phyloP scores from a whole-genome alignment of 2,113 vertebrate species.

The Clarias macrocephalus region DNA sequence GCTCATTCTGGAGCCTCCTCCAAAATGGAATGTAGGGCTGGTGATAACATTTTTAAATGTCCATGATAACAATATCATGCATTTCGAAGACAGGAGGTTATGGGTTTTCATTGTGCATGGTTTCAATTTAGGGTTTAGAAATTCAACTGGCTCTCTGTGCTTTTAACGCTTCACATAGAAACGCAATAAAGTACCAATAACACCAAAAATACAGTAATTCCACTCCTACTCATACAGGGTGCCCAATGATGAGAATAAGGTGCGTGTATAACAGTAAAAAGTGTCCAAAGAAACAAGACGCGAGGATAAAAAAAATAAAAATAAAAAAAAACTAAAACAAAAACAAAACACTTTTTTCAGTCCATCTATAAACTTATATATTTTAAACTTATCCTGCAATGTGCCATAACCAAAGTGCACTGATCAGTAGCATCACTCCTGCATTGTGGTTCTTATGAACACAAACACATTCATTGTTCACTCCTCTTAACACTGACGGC shows the following conservation, averaged over 20 bases:
- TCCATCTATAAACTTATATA: not conserved
- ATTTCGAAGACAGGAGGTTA: not conserved
- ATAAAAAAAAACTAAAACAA: too few relatives aligned
- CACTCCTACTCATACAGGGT: not conserved
- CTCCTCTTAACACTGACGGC: constrained; percentile 39
- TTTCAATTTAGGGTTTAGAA: not conserved
- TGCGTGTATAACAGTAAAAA: not conserved
- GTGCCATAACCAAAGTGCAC: constrained; percentile 63
- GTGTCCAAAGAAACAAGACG: not conserved
- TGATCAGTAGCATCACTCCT: constrained; percentile 61
- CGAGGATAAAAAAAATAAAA: not conserved
- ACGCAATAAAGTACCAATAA: not conserved
- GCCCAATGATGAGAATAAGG: not conserved
- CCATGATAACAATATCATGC: not conserved
- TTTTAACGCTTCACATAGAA: not conserved
- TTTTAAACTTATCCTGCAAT: not conserved
- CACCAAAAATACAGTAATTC: not conserved
- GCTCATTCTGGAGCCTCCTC: not conserved
- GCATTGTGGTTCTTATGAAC: not conserved
- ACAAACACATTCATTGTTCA: constrained; percentile 55
- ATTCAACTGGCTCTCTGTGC: not conserved
- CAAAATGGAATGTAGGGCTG: not conserved
- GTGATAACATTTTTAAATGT: not conserved
- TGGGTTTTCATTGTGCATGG: not conserved
- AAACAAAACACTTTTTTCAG: too few relatives aligned